A percentile compares a stretch with the other conserved stretches of the same genome.
Conservation (phyloP, 2,113 vertebrate genomes). For the Corydoras maculifer region DNA sequence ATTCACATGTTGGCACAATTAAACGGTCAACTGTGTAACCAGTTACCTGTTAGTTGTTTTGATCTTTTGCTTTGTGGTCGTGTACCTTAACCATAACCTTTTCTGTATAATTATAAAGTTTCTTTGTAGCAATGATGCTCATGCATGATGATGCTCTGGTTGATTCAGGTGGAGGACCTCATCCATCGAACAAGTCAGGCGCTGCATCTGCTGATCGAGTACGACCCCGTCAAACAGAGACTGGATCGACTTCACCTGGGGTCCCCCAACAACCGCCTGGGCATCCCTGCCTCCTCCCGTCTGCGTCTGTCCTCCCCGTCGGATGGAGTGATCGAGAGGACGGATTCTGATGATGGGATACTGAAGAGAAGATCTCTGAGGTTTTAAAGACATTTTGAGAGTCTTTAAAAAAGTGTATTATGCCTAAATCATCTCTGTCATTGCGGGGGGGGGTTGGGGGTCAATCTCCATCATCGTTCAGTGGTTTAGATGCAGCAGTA, state of each 20-base stretch:
- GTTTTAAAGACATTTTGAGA: constrained; percentile 50
- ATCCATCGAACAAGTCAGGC: constrained; percentile 85
- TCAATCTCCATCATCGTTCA: too few relatives aligned
- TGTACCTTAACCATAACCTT: too few relatives aligned
- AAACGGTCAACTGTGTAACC: too few relatives aligned
- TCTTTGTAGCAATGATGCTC: neutral
- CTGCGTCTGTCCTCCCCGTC: constrained; percentile 70
- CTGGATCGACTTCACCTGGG: constrained; percentile 76
- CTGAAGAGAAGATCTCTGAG: constrained; percentile 83
- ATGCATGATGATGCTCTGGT: neutral
- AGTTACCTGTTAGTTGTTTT: too few relatives aligned
- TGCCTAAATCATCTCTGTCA: too few relatives aligned
- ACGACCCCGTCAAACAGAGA: constrained; percentile 83
- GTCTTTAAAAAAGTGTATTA: neutral
- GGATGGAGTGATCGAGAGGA: constrained; percentile 70
- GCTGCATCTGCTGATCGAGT: constrained; percentile 89
- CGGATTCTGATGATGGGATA: constrained; percentile 71
- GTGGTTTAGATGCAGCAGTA: too few relatives aligned
- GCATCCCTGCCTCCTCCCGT: constrained; percentile 65
- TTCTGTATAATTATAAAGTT: neutral
- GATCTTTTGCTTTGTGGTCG: too few relatives aligned
- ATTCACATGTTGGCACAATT: too few relatives aligned
- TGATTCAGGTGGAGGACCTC: constrained; percentile 78
- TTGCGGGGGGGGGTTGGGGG: too few relatives aligned
- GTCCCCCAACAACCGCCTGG: constrained; percentile 52